phyloP scores from a whole-genome alignment of 2,113 vertebrate species.

The Aix galericulata region DNA sequence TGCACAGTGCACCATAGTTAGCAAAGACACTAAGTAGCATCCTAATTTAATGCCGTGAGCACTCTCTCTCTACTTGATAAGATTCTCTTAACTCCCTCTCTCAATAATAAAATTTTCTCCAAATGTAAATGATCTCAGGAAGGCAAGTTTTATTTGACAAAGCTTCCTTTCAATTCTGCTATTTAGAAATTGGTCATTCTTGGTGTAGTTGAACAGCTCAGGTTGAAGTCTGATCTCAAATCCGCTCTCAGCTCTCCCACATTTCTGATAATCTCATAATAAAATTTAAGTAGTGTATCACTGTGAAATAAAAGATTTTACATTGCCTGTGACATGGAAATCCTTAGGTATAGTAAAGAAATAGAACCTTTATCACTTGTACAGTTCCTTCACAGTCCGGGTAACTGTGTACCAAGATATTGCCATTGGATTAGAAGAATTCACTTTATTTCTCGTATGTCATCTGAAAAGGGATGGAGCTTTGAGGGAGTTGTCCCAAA shows the following conservation, averaged over 20 bases:
- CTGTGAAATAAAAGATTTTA: not conserved
- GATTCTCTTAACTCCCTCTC: too few species aligned
- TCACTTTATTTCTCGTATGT: not conserved
- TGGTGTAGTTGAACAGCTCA: not conserved
- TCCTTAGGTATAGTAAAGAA: not conserved
- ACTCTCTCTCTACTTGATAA: too few species aligned
- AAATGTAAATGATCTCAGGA: not conserved
- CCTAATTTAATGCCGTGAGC: too few species aligned
- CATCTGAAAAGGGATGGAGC: not conserved
- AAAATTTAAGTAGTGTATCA: not conserved
- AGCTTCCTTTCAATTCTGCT: not conserved
- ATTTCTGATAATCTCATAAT: not conserved
- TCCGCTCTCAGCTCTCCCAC: not conserved
- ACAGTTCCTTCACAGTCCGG: not conserved
- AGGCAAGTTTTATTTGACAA: not conserved
- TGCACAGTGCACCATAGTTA: too few species aligned
- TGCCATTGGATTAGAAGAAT: not conserved
- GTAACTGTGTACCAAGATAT: not conserved
- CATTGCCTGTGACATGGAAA: not conserved
- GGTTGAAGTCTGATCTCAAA: not conserved
- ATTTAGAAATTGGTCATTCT: not conserved
- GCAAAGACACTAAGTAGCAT: too few species aligned
- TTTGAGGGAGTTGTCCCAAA: not conserved
- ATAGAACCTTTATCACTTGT: not conserved
- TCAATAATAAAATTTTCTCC: not conserved